Evolutionary conservation across 2,888 invertebrate genomes (phyloP), one percentile per base, ranked within the genome.

Genomic region (Diarsia mendica): DNA sequence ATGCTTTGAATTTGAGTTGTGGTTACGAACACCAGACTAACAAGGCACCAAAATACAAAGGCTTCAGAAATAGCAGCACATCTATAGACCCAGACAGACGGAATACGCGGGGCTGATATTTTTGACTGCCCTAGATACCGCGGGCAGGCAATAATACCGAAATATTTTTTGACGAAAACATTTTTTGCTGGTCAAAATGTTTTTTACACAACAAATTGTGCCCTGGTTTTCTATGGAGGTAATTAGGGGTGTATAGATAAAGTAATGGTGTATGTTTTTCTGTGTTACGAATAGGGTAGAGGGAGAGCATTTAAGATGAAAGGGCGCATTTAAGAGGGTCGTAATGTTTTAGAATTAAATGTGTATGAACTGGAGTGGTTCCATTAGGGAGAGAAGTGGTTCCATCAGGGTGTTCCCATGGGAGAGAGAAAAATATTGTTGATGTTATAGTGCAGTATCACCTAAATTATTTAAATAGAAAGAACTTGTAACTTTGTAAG

Each of bases 281-380:
- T n/a, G 39, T 61, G 39, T 44, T 63, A 63, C 13, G 3, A 44
- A 44, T 63, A n/a, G 63, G 63, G 44, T 44, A 63, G 63, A n/a
- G 13, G 13, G n/a, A 10, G 33, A 60, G 18, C 20, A 63, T 44
- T n/a, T 44, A 63, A 63, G 44, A 33, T 44, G 63, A 63, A 63
- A n/a, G 44, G 44, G 44, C n/a, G 44, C 44, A n/a, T 63, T 44
- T n/a, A 8, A 44, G 63, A 13, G n/a, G 61, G 6, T 44, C 44
- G 63, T n/a, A 63, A 63, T 44, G 39, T 63, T 63, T 63, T 63
- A 44, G 63, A 63, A 44, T 63, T n/a, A 63, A 63, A 63, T 63
- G 44, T 44, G 44, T 44, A 44, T 63, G 63, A 44, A 63, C 13
- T 8, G 2, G 44, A 63, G 63, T 44, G 39, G 44, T 13, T 63